A percentile compares a stretch with the other conserved stretches of the same genome.
Evolutionary conservation across 2,113 vertebrate species (phyloP).

Genomic region (Dascyllus trimaculatus): DNA sequence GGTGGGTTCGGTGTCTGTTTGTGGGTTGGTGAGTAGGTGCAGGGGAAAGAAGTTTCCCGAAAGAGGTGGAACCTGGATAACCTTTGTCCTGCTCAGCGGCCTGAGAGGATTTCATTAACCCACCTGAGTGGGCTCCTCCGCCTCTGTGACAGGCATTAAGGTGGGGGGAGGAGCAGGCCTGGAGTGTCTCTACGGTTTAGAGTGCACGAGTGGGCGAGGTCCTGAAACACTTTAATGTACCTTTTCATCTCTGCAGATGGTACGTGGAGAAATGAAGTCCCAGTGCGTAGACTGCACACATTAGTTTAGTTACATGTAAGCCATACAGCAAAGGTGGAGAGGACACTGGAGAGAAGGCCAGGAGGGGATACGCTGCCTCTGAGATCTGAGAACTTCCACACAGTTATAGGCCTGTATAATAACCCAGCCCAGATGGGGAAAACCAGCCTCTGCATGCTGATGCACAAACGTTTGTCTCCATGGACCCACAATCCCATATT

Average conservation of each 20-base stretch:
- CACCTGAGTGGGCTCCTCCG: conserved; percentile 37
- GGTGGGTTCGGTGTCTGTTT: background rate
- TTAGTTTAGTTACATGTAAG: conserved; percentile 49
- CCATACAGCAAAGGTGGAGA: conserved; percentile 30
- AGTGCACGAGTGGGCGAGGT: conserved; percentile 4
- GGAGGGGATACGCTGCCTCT: conserved; percentile 15
- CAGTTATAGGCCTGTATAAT: conserved; percentile 50
- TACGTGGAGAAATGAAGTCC: conserved; percentile 2
- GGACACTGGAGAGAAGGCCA: conserved; percentile 40
- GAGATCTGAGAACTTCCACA: conserved; percentile 47
- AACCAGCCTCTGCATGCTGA: conserved; percentile 61
- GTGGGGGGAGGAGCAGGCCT: conserved; percentile 11
- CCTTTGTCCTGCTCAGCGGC: conserved; percentile 33
- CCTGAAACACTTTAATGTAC: background rate
- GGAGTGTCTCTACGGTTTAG: background rate
- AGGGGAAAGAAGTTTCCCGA: background rate
- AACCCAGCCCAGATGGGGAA: conserved; percentile 55
- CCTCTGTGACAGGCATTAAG: conserved; percentile 56
- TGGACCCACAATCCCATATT: conserved; percentile 46
- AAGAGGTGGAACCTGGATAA: conserved; percentile 23
- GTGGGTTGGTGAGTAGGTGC: conserved; percentile 1
- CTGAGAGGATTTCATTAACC: conserved; percentile 70
- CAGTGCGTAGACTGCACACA: conserved; percentile 17
- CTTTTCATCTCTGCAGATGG: conserved; percentile 48
- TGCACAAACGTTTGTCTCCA: conserved; percentile 48